These are phyloP conservation scores for Acrocephalus kingi DNA, from an alignment of 2,113 vertebrate species.

Conservation along the genomic window DNA sequence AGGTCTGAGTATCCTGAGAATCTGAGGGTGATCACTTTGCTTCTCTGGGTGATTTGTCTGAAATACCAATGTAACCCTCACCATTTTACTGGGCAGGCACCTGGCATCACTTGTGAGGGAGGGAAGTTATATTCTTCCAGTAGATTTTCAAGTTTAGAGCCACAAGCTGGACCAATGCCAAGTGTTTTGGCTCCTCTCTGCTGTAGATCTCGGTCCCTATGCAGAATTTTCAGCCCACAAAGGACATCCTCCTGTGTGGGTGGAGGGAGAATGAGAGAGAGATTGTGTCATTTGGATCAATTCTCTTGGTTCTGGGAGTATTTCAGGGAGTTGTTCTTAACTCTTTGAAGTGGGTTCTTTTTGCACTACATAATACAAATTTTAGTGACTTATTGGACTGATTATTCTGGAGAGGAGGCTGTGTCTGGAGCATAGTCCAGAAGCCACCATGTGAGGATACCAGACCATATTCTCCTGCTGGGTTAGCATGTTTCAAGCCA, in stretches of 20 bases:
- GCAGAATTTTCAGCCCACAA: neutral
- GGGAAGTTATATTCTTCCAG: neutral
- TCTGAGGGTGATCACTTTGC: neutral
- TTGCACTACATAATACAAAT: neutral
- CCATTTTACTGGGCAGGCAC: neutral
- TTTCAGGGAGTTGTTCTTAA: slow-evolving; percentile 10
- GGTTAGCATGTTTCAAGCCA: neutral
- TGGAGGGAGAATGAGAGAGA: neutral
- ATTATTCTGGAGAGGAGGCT: neutral
- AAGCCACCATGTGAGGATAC: neutral
- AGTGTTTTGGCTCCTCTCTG: neutral
- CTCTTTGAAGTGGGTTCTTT: neutral
- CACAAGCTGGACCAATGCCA: neutral
- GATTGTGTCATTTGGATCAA: neutral
- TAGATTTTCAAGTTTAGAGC: neutral
- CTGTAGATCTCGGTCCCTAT: neutral
- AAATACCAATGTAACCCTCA: neutral
- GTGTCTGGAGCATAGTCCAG: neutral
- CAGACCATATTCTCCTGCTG: neutral
- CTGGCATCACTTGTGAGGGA: neutral
- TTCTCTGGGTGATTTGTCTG: neutral
- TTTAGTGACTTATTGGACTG: neutral
- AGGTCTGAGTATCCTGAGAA: neutral
- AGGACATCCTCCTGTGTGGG: neutral
- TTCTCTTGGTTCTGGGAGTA: neutral